Conservation (phyloP, 1,140 invertebrate species). For the Leptopilina clavipes region DNA sequence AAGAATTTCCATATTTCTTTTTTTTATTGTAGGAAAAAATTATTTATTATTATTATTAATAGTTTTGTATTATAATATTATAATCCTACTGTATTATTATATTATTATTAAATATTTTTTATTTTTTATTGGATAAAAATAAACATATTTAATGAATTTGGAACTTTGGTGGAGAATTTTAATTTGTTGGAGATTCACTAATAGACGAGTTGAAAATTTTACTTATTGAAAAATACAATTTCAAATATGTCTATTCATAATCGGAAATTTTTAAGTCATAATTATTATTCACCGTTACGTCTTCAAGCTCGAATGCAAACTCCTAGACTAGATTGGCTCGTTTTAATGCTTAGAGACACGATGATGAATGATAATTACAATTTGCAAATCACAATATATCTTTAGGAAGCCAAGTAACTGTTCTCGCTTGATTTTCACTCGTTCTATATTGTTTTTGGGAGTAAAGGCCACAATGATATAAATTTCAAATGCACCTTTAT, state of each 20-base stretch:
- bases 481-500: background rate
- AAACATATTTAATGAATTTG: no score
- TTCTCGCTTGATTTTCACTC: background rate
- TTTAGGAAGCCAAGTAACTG: slow-evolving; percentile 19
- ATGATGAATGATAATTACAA: slow-evolving; percentile 18
- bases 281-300: slow-evolving; percentile 14
- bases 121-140: no score
- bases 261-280: background rate
- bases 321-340: background rate
- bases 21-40: no score
- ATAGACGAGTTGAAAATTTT: background rate
- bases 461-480: slow-evolving; percentile 16
- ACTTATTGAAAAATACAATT: background rate
- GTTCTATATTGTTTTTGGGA: slow-evolving; percentile 17
- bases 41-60: no score
- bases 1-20: no score
- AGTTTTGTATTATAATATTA: no score
- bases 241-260: slow-evolving; percentile 6
- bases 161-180: no score
- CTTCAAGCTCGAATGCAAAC: slow-evolving; percentile 1
- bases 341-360: slow-evolving; percentile 6
- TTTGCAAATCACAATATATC: slow-evolving; percentile 10
- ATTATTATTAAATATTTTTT: no score
- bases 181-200: no score
- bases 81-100: no score